phyloP scores from a whole-genome alignment of 2,113 vertebrate genomes.

The Nanger granti region DNA sequence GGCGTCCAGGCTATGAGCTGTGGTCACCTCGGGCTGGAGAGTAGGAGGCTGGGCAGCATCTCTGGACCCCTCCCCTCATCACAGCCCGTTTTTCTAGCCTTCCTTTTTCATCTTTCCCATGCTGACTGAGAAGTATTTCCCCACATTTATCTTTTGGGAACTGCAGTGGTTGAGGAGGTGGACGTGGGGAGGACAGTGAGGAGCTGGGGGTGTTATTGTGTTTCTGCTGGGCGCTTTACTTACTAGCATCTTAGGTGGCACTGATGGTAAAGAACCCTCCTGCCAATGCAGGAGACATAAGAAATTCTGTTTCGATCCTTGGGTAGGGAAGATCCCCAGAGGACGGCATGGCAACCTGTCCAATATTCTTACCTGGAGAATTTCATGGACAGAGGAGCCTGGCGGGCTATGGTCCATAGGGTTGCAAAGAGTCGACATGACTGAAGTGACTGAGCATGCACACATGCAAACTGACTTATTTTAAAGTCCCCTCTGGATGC shows the following conservation, averaged over 20 bases:
- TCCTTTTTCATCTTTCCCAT: background rate
- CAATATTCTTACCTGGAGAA: background rate
- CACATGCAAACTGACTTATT: fast-evolving
- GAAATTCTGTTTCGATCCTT: background rate
- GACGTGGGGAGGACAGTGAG: background rate
- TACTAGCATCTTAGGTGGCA: background rate
- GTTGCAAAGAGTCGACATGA: background rate
- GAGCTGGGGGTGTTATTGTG: background rate
- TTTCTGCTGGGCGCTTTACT: fast-evolving
- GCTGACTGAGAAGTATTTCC: background rate
- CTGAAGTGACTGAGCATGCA: background rate
- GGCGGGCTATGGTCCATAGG: background rate
- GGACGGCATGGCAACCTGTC: background rate
- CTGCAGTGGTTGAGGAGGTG: no score
- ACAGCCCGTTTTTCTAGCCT: background rate
- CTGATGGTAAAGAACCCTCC: background rate
- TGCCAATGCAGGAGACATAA: background rate
- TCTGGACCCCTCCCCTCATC: background rate
- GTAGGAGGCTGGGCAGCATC: no score
- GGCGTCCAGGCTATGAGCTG: background rate
- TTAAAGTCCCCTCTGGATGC: background rate
- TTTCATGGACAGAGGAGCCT: background rate
- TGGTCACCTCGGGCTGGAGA: background rate
- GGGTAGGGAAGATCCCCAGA: background rate
- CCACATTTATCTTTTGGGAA: background rate